Evolutionary conservation across 2,888 invertebrate genomes (phyloP).

Genomic region (Eurois occulta): DNA sequence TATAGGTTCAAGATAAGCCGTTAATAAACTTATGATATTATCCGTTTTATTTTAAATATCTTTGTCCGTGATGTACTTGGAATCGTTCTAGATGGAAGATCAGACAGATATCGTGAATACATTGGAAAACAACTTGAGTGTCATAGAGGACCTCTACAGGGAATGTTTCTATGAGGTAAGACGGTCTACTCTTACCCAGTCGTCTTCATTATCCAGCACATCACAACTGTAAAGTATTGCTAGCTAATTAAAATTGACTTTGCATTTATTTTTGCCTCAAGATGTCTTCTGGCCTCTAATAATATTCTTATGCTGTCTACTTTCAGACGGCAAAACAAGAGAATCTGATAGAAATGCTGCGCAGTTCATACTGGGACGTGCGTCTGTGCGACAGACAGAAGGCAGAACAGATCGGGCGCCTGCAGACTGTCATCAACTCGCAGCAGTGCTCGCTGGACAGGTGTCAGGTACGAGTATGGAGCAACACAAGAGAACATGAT

Average conservation of each 20-base stretch:
- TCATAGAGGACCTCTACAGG: slow-evolving; percentile 85
- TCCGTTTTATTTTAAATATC: background rate
- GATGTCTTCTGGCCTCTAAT: too few relatives aligned
- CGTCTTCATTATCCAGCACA: background rate
- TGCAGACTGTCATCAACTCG: slow-evolving; percentile 75
- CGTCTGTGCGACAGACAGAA: slow-evolving; percentile 79
- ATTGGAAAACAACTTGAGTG: slow-evolving; percentile 79
- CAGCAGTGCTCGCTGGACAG: slow-evolving; percentile 79
- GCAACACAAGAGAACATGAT: background rate
- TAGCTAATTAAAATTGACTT: background rate
- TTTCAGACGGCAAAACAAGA: slow-evolving; percentile 84
- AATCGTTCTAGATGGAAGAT: slow-evolving; percentile 73
- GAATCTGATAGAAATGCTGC: slow-evolving; percentile 81
- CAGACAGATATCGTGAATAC: slow-evolving; percentile 76
- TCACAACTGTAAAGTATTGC: background rate
- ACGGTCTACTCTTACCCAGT: background rate
- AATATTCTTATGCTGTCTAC: background rate
- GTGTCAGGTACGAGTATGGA: slow-evolving; percentile 76
- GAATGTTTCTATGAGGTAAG: slow-evolving; percentile 88
- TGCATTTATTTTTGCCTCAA: background rate
- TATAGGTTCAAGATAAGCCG: background rate
- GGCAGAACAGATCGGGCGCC: slow-evolving; percentile 72
- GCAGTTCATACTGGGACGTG: slow-evolving; percentile 80
- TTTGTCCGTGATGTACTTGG: slow-evolving; percentile 19
- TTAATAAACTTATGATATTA: background rate